These are phyloP conservation scores for Phthorimaea operculella DNA, from an alignment of 1,140 invertebrate species.

Conservation along the genomic window DNA sequence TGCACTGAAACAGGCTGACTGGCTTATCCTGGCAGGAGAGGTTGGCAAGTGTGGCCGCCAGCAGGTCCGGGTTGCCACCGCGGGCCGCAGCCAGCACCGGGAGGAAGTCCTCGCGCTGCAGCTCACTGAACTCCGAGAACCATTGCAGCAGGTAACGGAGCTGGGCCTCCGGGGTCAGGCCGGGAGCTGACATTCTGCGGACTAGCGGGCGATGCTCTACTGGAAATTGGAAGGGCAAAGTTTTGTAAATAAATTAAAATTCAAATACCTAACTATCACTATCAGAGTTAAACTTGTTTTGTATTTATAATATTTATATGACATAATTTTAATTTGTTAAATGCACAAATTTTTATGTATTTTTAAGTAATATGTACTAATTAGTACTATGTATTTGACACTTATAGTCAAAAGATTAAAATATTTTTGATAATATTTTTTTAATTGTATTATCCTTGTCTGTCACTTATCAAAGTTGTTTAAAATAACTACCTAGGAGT, in stretches of 20 bases:
- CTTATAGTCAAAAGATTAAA: no score
- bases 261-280: no score
- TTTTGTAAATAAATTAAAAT: neutral
- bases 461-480: no score
- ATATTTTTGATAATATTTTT: no score
- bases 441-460: no score
- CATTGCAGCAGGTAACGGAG: slow-evolving; percentile 83
- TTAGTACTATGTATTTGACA: no score
- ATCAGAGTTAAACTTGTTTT: no score
- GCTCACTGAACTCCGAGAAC: slow-evolving; percentile 90
- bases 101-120: slow-evolving; percentile 87
- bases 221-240: slow-evolving; percentile 5
- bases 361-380: no score
- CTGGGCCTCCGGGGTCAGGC: slow-evolving; percentile 74
- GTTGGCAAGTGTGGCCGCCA: slow-evolving; percentile 76
- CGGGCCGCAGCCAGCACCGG: slow-evolving; percentile 74
- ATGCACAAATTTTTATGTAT: no score
- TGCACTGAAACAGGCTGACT: slow-evolving; percentile 88
- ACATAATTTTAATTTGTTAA: no score
- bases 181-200: slow-evolving; percentile 55
- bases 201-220: slow-evolving; percentile 29
- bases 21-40: slow-evolving; percentile 78
- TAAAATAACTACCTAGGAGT: no score
- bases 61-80: slow-evolving; percentile 75
- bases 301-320: no score